phyloP scores from a whole-genome alignment of 30 jellyfish, hydroid and myxozoan species.

The Hydractinia echinata region DNA sequence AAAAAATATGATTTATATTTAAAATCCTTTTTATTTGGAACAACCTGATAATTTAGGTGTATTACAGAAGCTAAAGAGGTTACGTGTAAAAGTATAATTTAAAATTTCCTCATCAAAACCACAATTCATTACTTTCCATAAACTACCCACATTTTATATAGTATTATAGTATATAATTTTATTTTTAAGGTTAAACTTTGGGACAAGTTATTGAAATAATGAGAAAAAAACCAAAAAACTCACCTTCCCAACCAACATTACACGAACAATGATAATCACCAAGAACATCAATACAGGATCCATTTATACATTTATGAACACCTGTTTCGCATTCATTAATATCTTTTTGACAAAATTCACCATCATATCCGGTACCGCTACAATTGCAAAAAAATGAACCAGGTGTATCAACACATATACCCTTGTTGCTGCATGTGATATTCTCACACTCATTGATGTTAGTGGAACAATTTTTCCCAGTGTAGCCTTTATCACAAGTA shows the following conservation, averaged over 20 bases:
- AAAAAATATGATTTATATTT: too few species aligned
- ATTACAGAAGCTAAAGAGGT: neutral
- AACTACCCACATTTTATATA: too few species aligned
- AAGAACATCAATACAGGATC: constrained; percentile 20
- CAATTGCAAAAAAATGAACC: constrained; percentile 62
- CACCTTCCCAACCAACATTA: constrained; percentile 36
- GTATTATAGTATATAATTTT: too few species aligned
- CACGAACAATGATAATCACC: constrained; percentile 39
- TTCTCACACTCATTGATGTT: constrained; percentile 32
- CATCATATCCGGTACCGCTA: constrained; percentile 79
- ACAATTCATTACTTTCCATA: neutral
- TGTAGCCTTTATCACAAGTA: constrained; percentile 28
- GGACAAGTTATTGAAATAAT: neutral
- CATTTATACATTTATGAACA: constrained; percentile 9
- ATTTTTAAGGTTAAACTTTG: too few species aligned
- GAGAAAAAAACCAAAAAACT: neutral
- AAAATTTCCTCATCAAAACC: neutral
- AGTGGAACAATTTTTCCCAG: constrained; percentile 20
- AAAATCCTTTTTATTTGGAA: too few species aligned
- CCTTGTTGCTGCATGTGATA: constrained; percentile 62
- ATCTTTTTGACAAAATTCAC: constrained; percentile 55
- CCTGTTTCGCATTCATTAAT: constrained; percentile 47
- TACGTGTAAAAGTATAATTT: neutral
- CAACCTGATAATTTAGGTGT: too few species aligned
- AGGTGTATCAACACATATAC: constrained; percentile 67